These are phyloP conservation scores for Oostethus manadensis DNA, from an alignment of 2,113 vertebrate species.

Conservation along the genomic window DNA sequence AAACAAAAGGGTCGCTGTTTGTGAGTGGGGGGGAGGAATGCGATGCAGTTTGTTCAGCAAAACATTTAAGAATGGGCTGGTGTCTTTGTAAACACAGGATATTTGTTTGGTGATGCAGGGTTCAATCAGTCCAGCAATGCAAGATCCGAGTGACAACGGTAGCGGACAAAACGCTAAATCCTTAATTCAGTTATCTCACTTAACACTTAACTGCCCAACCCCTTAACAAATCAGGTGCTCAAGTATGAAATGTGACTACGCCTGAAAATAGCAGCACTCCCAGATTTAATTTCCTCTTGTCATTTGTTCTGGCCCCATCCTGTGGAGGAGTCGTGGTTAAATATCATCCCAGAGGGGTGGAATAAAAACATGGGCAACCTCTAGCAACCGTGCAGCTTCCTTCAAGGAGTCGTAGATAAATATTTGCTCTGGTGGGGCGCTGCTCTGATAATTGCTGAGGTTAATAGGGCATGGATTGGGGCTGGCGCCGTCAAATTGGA, in stretches of 20 bases:
- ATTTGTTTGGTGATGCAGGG: too few relatives aligned
- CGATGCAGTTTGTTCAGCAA: conserved; percentile 38
- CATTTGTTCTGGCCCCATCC: conserved; percentile 55
- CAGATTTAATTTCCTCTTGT: conserved; percentile 57
- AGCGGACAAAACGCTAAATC: neutral
- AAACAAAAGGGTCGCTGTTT: conserved; percentile 56
- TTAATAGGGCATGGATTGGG: conserved; percentile 18
- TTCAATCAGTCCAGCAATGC: too few relatives aligned
- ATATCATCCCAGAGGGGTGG: conserved; percentile 38
- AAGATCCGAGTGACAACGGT: too few relatives aligned
- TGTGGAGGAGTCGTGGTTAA: conserved; percentile 35
- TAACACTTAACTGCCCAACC: conserved; percentile 3
- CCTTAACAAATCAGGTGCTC: conserved; percentile 21
- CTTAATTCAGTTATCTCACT: conserved; percentile 15
- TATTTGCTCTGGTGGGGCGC: conserved; percentile 30
- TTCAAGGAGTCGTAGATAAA: conserved; percentile 25
- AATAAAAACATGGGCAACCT: conserved; percentile 19
- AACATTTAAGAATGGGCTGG: conserved; percentile 44
- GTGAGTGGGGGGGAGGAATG: conserved; percentile 24
- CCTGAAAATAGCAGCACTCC: conserved; percentile 45
- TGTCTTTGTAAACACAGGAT: conserved; percentile 5
- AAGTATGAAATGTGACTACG: conserved; percentile 42
- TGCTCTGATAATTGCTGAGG: conserved; percentile 24
- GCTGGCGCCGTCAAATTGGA: neutral
- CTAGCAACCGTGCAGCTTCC: conserved; percentile 20